Evolutionary conservation across 2,888 invertebrate species (phyloP).

Genomic region (Drosophila parthenogenetica): DNA sequence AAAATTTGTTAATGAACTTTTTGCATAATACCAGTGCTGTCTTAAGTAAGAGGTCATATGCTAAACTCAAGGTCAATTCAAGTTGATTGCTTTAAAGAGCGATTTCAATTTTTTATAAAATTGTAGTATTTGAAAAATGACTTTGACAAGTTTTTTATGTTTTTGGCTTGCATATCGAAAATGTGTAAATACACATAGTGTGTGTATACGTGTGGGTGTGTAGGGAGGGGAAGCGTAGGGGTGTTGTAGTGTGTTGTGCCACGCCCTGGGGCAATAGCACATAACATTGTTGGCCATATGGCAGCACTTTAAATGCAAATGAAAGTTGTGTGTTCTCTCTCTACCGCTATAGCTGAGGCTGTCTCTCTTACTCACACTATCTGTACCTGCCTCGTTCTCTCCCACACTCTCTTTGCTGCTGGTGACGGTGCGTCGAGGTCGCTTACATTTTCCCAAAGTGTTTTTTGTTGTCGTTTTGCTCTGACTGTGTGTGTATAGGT

Average conservation of each 20-base stretch:
- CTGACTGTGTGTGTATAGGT: constrained; percentile 3
- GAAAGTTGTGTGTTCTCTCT: constrained; percentile 62
- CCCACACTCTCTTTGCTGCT: constrained; percentile 23
- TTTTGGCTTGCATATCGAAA: constrained; percentile 7
- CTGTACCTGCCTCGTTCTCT: constrained; percentile 49
- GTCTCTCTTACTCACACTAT: constrained; percentile 25
- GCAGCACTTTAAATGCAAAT: constrained; percentile 79
- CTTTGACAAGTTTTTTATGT: constrained; percentile 19
- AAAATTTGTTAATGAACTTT: constrained; percentile 11
- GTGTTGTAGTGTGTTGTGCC: constrained; percentile 9
- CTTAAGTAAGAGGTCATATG: constrained; percentile 5
- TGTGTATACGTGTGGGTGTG: constrained; percentile 1
- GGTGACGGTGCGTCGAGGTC: constrained; percentile 73
- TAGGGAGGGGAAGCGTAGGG: not conserved
- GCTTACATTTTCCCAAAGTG: constrained; percentile 72
- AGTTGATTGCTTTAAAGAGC: not conserved
- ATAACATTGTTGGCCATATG: constrained; percentile 70
- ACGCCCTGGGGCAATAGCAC: constrained; percentile 48
- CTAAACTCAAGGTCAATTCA: constrained; percentile 6
- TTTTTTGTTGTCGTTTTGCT: constrained; percentile 45
- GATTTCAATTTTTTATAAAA: not conserved
- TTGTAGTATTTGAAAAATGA: constrained; percentile 7
- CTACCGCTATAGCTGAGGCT: constrained; percentile 29
- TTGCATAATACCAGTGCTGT: not conserved
- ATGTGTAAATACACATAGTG: not conserved